These are phyloP conservation scores for Cyphomyrus discorhynchus DNA, from an alignment of 2,113 vertebrate species.

Conservation along the genomic window DNA sequence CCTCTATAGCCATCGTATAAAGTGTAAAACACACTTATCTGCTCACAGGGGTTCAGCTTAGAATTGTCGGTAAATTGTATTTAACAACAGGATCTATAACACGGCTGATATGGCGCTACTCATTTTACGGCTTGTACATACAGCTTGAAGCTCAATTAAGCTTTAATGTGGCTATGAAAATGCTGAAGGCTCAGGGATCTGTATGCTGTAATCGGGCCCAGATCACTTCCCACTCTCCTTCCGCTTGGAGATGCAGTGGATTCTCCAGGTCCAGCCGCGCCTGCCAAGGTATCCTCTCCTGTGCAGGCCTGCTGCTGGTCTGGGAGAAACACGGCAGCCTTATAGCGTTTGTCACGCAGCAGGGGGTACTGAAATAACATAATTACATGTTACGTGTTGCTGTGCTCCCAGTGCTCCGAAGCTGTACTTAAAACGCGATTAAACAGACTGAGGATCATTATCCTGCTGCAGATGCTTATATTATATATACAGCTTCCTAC, in stretches of 20 bases:
- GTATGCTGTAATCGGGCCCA: not conserved
- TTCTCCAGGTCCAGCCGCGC: not conserved
- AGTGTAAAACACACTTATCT: not conserved
- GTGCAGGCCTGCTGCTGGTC: not conserved
- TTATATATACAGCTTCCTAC: not conserved
- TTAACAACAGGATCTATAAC: not conserved
- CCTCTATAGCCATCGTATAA: not conserved
- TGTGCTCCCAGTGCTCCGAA: not conserved
- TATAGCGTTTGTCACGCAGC: not conserved
- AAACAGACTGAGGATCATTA: not conserved
- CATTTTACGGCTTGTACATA: not conserved
- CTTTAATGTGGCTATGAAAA: conserved; percentile 4
- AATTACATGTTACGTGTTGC: not conserved
- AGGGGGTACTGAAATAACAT: not conserved
- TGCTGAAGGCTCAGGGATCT: not conserved
- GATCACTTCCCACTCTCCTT: not conserved
- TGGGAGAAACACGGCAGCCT: not conserved
- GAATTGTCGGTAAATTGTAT: not conserved
- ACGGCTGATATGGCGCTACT: not conserved
- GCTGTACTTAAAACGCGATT: not conserved
- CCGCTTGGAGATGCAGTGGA: not conserved
- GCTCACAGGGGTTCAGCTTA: not conserved
- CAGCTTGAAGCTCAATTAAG: conserved; percentile 3
- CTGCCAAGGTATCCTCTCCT: not conserved
- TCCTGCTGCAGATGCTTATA: not conserved